Base-by-base conservation (phyloP, 2,888 invertebrate species). In the Macrosoma leucophasiata region DNA sequence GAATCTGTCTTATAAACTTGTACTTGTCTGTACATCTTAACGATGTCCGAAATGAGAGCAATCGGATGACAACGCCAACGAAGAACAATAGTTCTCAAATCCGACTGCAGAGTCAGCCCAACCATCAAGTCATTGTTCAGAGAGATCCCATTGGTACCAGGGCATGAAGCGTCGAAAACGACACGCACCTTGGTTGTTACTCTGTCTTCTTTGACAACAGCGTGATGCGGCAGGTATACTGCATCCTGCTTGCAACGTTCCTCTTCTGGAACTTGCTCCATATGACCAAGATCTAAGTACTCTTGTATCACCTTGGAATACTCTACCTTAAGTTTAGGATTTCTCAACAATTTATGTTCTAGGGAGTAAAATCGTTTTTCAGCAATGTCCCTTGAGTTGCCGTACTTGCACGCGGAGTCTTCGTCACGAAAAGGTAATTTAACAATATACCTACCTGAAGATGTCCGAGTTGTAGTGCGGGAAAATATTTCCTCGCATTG, bases 11-110 rank as follows among this genome's bases (percentile, higher is more conserved):
- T 12, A 5, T 27, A 12, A n/a, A 46, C 28, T 25, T 27, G 29
- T 1, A 51, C 33, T 20, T 39, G 40, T 1, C 45, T 29, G 23
- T 55, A 61, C 56, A 62, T 62, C 39, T 60, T 52, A 1, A 43
- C 33, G 4, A 55, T 43, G 25, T 49, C 46, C 4, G 41, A 45
- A 1, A 46, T 42, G 1, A 59, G 25, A 9, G 36, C 46, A 4
- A 55, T 39, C 2, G 31, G 36, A 28, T 49, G 32, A 1, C 6
- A 20, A 13, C 55, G 23, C 47, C 55, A 58, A 6, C 49, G 34
- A 35, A 52, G 41, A 1, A 55, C 15, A 4, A 57, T 35, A 12
- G 48, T 43, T 13, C 52, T 34, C 22, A 57, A 26, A 20, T 51
- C 50, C 5, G 38, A 26, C 31, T 58, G 56, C 3, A 55, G 26